Evolutionary conservation across 2,888 invertebrate genomes (phyloP), one percentile per base, ranked within the genome.

Genomic region (Timandra comae): DNA sequence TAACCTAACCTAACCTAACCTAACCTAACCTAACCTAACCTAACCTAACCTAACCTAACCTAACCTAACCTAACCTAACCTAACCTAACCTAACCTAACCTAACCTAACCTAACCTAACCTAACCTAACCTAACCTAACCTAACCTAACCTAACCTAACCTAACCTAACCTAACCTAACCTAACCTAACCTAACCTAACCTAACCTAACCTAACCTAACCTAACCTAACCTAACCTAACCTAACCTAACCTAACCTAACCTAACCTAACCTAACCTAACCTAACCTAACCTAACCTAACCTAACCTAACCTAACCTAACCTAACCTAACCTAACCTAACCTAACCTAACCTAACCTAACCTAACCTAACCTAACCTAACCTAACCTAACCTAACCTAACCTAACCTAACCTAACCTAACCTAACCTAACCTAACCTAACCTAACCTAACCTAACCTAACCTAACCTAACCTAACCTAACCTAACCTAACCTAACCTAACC

Each of bases 301-400:
- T 39, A 41, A 38, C 41, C 33, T 39, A 45, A 38, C 35, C 42
- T 42, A 39, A 37, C 42, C 41, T 46, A 42, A 46, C 42, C 39
- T 42, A 42, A 42, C 43, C 40, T 41, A 43, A 46, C 42, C 40
- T 38, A 38, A 40, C 40, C 43, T 38, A 38, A 33, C 26, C 26
- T 25, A 31, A 31, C 31, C 31, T 32, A 33, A 37, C 22, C 39
- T 33, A 33, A 33, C 35, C 33, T 33, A 36, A 35, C 35, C 35
- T 33, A 35, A 35, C 40, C 35, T 32, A 35, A 40, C 31, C 36
- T 39, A 40, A 39, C 43, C 39, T 40, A 37, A 39, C 42, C 42
- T 36, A 38, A 22, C 22, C 7, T 5, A 38, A 19, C 38, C 36
- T 36, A 43, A 22, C 22, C 22, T 22, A 22, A 22, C 22, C 22